Percentiles rank a stretch among this genome's conserved stretches.
phyloP scores from a whole-genome alignment of 1,140 invertebrate genomes.

The Brevipalpus yothersi region DNA sequence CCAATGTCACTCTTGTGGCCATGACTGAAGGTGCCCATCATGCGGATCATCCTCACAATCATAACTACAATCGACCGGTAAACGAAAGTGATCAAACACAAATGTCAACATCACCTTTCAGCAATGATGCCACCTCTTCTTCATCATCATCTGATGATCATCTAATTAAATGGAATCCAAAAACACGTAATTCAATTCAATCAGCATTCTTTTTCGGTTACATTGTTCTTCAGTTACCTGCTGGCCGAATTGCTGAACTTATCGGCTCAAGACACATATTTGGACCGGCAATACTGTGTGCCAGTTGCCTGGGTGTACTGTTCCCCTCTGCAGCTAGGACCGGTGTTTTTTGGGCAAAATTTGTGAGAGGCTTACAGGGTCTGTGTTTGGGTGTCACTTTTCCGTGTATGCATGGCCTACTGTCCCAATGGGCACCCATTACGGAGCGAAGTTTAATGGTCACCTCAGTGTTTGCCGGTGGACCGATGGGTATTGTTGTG shows the following conservation, averaged over 20 bases:
- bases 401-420: slow-evolving; percentile 20
- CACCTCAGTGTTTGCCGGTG: slow-evolving; percentile 12
- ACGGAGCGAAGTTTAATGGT: slow-evolving; percentile 6
- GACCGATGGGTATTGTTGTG: slow-evolving; percentile 17
- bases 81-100: not conserved
- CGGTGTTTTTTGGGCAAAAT: not conserved
- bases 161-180: slow-evolving; percentile 49
- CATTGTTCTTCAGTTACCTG: slow-evolving; percentile 50
- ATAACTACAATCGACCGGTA: not conserved
- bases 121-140: too few species aligned
- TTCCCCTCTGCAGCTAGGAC: slow-evolving; percentile 2
- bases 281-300: slow-evolving; percentile 39
- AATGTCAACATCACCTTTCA: not conserved
- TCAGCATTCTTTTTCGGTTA: slow-evolving; percentile 71
- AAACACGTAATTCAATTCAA: slow-evolving; percentile 37
- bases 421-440: slow-evolving; percentile 14
- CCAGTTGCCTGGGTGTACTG: slow-evolving; percentile 16
- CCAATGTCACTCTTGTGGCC: not conserved
- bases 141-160: slow-evolving; percentile 20
- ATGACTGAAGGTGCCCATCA: not conserved
- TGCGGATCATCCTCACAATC: not conserved
- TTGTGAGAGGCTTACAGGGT: not conserved
- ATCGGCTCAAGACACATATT: slow-evolving; percentile 62
- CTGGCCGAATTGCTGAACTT: slow-evolving; percentile 44
- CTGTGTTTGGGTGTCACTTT: slow-evolving; percentile 17